Conservation (phyloP, 2,113 vertebrate genomes). For the Emydocephalus ijimae region DNA sequence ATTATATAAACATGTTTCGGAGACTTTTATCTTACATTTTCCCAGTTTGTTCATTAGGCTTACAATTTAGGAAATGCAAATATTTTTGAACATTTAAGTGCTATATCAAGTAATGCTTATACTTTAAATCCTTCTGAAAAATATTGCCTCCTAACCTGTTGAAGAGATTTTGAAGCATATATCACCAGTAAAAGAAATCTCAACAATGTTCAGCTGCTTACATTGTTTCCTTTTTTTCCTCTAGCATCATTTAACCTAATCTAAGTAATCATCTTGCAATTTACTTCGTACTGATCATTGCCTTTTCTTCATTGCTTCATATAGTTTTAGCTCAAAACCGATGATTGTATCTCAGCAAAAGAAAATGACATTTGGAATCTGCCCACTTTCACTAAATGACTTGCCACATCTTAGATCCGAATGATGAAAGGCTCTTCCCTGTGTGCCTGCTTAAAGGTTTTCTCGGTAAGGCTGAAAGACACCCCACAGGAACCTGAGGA, state of each 20-base stretch:
- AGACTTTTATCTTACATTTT: neutral
- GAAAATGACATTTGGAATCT: slow-evolving; percentile 24
- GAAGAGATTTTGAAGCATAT: neutral
- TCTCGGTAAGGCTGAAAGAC: slow-evolving; percentile 26
- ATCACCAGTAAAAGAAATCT: neutral
- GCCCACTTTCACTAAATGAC: neutral
- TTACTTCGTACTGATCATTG: neutral
- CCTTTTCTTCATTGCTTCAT: neutral
- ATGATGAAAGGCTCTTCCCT: slow-evolving; percentile 31
- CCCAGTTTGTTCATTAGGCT: neutral
- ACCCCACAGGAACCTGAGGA: slow-evolving; percentile 16
- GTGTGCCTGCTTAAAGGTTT: slow-evolving; percentile 18
- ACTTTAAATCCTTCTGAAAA: neutral
- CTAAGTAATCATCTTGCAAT: neutral
- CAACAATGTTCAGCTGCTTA: neutral
- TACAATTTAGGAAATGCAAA: neutral
- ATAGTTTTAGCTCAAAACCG: slow-evolving; percentile 9
- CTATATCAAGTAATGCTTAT: neutral
- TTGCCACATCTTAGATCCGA: slow-evolving; percentile 2
- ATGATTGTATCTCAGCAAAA: slow-evolving; percentile 3
- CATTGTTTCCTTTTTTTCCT: neutral
- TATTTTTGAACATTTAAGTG: neutral
- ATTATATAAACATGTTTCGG: neutral
- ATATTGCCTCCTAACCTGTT: neutral
- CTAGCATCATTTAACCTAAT: neutral